phyloP scores from a whole-genome alignment of 2,888 invertebrate genomes.

The Cheilosia vulpina region DNA sequence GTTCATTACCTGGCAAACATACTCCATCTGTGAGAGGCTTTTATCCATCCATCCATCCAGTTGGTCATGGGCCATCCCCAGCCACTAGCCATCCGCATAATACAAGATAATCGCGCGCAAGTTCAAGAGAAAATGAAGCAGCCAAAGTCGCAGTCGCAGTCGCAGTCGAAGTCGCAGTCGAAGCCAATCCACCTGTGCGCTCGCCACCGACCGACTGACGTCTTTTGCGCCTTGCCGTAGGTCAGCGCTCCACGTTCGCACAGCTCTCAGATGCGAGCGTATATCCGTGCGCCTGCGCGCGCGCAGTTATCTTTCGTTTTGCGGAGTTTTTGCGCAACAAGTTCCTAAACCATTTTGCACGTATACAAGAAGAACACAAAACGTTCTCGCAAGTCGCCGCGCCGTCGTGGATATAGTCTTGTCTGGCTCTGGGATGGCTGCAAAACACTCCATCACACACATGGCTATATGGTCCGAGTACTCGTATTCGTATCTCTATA shows the following conservation, averaged over 20 bases:
- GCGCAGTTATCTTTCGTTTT: slow-evolving; percentile 63
- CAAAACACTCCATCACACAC: slow-evolving; percentile 58
- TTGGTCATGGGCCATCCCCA: slow-evolving; percentile 59
- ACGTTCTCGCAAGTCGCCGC: slow-evolving; percentile 67
- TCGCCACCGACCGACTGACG: slow-evolving; percentile 36
- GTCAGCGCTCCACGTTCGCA: slow-evolving; percentile 66
- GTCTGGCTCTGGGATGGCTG: slow-evolving; percentile 9
- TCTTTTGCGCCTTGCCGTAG: slow-evolving; percentile 57
- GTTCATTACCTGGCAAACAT: slow-evolving; percentile 74
- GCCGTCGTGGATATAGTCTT: slow-evolving; percentile 52
- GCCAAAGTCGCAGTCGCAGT: slow-evolving; percentile 8
- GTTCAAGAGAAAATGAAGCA: slow-evolving; percentile 74
- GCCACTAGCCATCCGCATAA: slow-evolving; percentile 69
- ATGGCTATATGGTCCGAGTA: slow-evolving; percentile 6
- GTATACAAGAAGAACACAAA: slow-evolving; percentile 62
- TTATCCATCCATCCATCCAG: slow-evolving; percentile 76
- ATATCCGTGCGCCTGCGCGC: slow-evolving; percentile 53
- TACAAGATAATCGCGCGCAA: slow-evolving; percentile 74
- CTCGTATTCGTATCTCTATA: slow-evolving; percentile 31
- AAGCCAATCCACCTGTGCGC: slow-evolving; percentile 71
- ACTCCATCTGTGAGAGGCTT: slow-evolving; percentile 77
- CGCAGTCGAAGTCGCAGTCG: slow-evolving; percentile 15
- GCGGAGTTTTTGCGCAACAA: slow-evolving; percentile 36
- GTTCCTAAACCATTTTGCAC: slow-evolving; percentile 73
- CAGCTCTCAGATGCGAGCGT: slow-evolving; percentile 35